Conservation (phyloP, 2,113 vertebrate genomes). For the Lycocorax pyrrhopterus region DNA sequence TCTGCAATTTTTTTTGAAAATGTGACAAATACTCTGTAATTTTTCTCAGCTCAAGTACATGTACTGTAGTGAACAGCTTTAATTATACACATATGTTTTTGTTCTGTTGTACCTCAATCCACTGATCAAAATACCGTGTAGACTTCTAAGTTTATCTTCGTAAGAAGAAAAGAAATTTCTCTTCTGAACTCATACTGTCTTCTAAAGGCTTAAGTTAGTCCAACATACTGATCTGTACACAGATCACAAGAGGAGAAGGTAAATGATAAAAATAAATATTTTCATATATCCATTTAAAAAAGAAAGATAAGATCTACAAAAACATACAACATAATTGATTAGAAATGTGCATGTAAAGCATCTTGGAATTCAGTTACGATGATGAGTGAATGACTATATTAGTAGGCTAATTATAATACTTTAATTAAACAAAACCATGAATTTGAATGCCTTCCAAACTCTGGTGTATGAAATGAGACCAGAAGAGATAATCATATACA, state of each 20-base stretch:
- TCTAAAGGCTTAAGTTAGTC: background rate
- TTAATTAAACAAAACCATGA: background rate
- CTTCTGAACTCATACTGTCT: background rate
- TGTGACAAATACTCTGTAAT: background rate
- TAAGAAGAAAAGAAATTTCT: background rate
- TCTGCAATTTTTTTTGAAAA: background rate
- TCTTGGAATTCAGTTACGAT: background rate
- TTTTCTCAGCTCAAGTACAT: background rate
- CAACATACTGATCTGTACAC: background rate
- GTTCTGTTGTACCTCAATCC: background rate
- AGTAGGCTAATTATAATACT: background rate
- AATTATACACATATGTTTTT: accelerated
- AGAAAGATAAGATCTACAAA: background rate
- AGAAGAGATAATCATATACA: background rate
- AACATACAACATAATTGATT: background rate
- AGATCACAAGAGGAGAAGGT: background rate
- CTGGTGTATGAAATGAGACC: background rate
- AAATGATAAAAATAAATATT: background rate
- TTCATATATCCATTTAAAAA: background rate
- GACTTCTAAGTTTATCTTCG: background rate
- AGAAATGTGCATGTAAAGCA: background rate
- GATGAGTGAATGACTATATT: background rate
- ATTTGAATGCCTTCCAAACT: background rate
- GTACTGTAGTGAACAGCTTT: background rate
- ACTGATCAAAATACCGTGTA: background rate